phyloP scores from a whole-genome alignment of 2,888 invertebrate genomes.

The Vesta saturnalis region DNA sequence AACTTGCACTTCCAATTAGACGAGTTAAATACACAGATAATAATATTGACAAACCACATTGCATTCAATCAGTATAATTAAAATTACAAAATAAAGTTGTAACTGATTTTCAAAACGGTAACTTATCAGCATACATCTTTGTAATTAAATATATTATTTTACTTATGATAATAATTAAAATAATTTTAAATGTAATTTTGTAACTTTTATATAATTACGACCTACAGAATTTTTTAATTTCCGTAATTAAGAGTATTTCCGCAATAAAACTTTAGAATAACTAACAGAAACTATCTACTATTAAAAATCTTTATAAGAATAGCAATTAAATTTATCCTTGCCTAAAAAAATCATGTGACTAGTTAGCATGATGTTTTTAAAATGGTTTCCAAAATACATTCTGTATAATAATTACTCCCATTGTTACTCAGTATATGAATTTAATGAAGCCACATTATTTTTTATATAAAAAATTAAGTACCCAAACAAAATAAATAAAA shows the following conservation, averaged over 20 bases:
- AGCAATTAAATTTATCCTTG: constrained; percentile 4
- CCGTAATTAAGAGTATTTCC: constrained; percentile 10
- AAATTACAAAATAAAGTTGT: constrained; percentile 1
- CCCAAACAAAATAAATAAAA: too few species aligned
- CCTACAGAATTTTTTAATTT: constrained; percentile 1
- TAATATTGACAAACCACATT: not conserved
- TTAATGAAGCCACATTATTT: too few species aligned
- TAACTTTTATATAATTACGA: constrained; percentile 8
- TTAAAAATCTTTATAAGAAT: not conserved
- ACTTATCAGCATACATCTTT: not conserved
- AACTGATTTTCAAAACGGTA: not conserved
- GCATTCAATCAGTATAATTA: constrained; percentile 3
- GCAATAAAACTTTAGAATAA: constrained; percentile 8
- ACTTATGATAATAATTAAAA: not conserved
- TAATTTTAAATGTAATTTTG: not conserved
- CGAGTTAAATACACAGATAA: constrained; percentile 5
- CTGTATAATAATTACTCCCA: not conserved
- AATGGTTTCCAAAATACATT: not conserved
- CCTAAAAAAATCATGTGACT: not conserved
- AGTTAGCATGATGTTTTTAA: too few species aligned
- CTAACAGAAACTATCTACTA: constrained; percentile 4
- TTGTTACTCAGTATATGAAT: not conserved
- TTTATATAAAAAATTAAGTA: too few species aligned
- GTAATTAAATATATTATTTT: not conserved
- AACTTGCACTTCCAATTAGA: constrained; percentile 13